Conservation (phyloP, 1,140 invertebrate genomes). For the Lepidurus arcticus region DNA sequence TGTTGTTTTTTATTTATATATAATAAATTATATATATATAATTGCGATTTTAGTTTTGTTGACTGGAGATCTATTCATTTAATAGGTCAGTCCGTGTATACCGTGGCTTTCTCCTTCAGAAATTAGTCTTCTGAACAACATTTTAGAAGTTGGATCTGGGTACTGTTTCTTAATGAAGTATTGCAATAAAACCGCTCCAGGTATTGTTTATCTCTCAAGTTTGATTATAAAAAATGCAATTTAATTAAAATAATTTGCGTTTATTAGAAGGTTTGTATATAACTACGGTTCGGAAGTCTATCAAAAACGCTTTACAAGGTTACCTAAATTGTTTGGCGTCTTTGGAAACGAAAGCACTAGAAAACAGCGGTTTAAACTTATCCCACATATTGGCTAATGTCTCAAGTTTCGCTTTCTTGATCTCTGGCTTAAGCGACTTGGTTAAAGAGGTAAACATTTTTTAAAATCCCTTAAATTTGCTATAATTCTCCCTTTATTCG, state of each 20-base stretch:
- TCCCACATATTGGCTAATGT: neutral
- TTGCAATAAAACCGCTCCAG: neutral
- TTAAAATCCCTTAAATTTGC: neutral
- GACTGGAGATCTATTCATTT: neutral
- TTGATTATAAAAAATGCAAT: neutral
- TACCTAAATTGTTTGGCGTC: neutral
- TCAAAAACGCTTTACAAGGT: conserved; percentile 1
- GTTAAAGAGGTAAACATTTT: neutral
- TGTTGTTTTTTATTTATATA: too few relatives aligned
- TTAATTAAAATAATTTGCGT: neutral
- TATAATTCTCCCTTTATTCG: neutral
- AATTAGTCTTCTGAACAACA: neutral
- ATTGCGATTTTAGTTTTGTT: too few relatives aligned
- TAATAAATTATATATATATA: too few relatives aligned
- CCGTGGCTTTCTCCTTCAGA: neutral
- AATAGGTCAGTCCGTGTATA: neutral
- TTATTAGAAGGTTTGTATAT: neutral
- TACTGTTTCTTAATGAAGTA: neutral
- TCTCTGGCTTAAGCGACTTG: neutral
- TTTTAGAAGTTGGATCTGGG: neutral
- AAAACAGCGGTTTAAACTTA: neutral
- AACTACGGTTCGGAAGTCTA: neutral
- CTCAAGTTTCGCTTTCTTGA: neutral
- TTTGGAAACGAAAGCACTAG: neutral
- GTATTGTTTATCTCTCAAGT: neutral